Evolutionary conservation across 2,113 vertebrate species (phyloP).

Genomic region (Silurus glanis): DNA sequence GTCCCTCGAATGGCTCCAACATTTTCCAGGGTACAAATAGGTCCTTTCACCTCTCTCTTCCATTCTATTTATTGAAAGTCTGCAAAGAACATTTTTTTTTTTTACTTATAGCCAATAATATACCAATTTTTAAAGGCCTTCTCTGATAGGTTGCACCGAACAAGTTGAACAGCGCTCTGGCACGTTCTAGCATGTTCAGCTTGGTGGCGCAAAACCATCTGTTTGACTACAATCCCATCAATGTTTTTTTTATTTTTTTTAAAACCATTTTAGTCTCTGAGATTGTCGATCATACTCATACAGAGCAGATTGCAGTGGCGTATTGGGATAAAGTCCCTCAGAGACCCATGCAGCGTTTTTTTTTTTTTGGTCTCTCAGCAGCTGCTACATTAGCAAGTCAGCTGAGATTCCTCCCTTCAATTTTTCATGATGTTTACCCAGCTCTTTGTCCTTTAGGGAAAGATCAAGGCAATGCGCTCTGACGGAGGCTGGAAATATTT

Average conservation of each 20-base stretch:
- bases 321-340: slow-evolving; percentile 26
- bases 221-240: not conserved
- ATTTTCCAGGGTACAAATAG: too few species aligned
- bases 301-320: slow-evolving; percentile 10
- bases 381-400: slow-evolving; percentile 72
- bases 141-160: slow-evolving; percentile 5
- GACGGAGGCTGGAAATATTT: slow-evolving; percentile 57
- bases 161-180: not conserved
- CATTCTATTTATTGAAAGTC: too few species aligned
- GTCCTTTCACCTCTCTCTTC: too few species aligned
- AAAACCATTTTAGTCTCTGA: not conserved
- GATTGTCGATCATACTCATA: not conserved
- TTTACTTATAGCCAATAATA: not conserved
- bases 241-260: not conserved
- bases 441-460: slow-evolving; percentile 71
- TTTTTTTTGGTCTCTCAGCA: slow-evolving; percentile 59
- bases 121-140: slow-evolving; percentile 1
- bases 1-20: too few species aligned
- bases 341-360: slow-evolving; percentile 9
- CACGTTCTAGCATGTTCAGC: not conserved
- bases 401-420: slow-evolving; percentile 72
- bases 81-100: too few species aligned
- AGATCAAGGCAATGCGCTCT: slow-evolving; percentile 72
- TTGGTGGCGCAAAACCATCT: slow-evolving; percentile 13
- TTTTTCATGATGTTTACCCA: slow-evolving; percentile 82